phyloP scores from a whole-genome alignment of 2,113 vertebrate genomes.

The Campylomormyrus tamandua region DNA sequence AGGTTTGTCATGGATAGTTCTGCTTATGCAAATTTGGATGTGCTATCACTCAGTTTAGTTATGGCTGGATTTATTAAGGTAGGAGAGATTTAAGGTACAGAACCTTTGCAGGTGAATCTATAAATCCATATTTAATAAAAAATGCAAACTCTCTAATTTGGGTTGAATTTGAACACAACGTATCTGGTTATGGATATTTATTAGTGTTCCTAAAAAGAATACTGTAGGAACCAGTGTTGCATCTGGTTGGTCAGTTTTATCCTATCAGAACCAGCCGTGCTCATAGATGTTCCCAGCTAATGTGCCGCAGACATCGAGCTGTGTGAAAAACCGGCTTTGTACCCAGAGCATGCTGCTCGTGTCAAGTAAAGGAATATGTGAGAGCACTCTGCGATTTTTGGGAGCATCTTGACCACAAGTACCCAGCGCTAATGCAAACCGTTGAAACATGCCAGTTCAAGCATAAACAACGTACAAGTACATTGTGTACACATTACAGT shows the following conservation, averaged over 20 bases:
- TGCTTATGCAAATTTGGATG: not conserved
- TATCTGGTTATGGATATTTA: not conserved
- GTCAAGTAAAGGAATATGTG: constrained; percentile 2
- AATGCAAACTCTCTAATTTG: not conserved
- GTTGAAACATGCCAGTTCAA: not conserved
- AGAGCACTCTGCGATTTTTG: not conserved
- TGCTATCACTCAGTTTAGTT: not conserved
- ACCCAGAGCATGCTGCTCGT: not conserved
- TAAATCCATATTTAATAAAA: not conserved
- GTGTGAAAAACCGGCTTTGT: not conserved
- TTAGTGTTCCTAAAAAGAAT: not conserved
- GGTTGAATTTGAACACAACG: not conserved
- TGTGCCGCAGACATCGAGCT: not conserved
- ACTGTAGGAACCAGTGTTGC: not conserved
- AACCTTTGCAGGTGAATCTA: not conserved
- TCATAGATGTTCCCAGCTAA: not conserved
- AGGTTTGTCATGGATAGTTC: not conserved
- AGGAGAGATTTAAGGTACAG: not conserved
- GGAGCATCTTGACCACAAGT: constrained; percentile 6
- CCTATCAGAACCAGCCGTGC: not conserved
- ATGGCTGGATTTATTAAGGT: not conserved
- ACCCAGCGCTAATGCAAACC: not conserved
- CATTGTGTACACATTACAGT: not conserved
- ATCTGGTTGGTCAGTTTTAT: not conserved
- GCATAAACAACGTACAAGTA: not conserved